Conservation (phyloP, 2,888 invertebrate species). For the Sclerodermus sp. region DNA sequence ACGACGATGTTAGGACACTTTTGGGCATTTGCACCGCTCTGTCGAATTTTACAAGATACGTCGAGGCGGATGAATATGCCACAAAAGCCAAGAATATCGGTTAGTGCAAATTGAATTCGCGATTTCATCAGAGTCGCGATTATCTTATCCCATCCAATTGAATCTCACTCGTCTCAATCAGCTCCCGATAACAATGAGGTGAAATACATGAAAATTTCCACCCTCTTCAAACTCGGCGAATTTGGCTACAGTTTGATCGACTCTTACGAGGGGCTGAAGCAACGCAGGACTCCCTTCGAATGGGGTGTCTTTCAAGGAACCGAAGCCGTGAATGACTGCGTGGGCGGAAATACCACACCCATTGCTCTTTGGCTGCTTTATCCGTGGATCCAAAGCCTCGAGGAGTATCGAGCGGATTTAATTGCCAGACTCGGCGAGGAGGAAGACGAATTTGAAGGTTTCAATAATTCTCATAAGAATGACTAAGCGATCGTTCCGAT, state of each 20-base stretch:
- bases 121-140: too few species aligned
- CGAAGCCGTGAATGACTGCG: conserved; percentile 47
- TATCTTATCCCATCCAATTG: background rate
- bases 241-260: conserved; percentile 42
- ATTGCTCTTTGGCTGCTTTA: conserved; percentile 31
- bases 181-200: conserved; percentile 39
- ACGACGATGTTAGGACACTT: conserved; percentile 34
- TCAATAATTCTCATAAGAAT: too few species aligned
- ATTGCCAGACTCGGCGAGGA: conserved; percentile 37
- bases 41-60: conserved; percentile 36
- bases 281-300: conserved; percentile 31
- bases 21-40: conserved; percentile 37
- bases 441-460: conserved; percentile 47
- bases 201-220: conserved; percentile 37
- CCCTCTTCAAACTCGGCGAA: conserved; percentile 43
- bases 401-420: conserved; percentile 26
- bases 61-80: conserved; percentile 32
- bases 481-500: too few species aligned
- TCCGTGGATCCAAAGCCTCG: conserved; percentile 41
- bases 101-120: conserved; percentile 18
- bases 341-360: conserved; percentile 41
- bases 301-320: conserved; percentile 38
- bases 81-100: conserved; percentile 41
- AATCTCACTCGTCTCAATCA: conserved; percentile 12
- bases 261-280: conserved; percentile 37